Evolutionary conservation across 2,113 vertebrate genomes (phyloP).

Genomic region (Gnathonemus longibarbis): DNA sequence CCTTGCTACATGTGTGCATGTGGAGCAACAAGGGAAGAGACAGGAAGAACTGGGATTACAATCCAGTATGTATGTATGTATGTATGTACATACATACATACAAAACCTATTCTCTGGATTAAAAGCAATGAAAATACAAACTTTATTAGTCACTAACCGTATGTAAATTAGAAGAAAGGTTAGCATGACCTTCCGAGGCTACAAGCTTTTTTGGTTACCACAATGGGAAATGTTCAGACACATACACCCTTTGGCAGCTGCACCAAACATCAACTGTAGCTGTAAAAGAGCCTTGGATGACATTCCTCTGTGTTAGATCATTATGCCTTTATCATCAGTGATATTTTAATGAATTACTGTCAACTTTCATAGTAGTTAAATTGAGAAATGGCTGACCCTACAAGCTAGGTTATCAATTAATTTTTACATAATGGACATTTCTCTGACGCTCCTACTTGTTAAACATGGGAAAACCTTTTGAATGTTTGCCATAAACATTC

Average conservation of each 20-base stretch:
- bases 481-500: neutral
- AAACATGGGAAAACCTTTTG: neutral
- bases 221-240: neutral
- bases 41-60: neutral
- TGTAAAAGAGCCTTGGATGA: conserved; percentile 14
- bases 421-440: neutral
- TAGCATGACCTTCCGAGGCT: neutral
- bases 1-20: neutral
- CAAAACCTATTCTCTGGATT: neutral
- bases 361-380: conserved; percentile 30
- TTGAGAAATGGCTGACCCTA: conserved; percentile 31
- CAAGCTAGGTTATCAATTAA: conserved; percentile 1
- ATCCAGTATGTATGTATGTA: neutral
- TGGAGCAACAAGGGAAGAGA: neutral
- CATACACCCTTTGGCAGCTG: neutral
- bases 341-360: conserved; percentile 35
- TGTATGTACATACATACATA: too few species aligned
- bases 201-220: neutral
- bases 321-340: conserved; percentile 30
- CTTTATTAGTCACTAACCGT: neutral
- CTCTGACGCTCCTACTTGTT: neutral
- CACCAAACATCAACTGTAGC: neutral
- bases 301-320: conserved; percentile 14
- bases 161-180: neutral
- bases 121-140: neutral